Conservation (phyloP, 2,888 invertebrate species). For the Marasmarcha lunaedactyla region DNA sequence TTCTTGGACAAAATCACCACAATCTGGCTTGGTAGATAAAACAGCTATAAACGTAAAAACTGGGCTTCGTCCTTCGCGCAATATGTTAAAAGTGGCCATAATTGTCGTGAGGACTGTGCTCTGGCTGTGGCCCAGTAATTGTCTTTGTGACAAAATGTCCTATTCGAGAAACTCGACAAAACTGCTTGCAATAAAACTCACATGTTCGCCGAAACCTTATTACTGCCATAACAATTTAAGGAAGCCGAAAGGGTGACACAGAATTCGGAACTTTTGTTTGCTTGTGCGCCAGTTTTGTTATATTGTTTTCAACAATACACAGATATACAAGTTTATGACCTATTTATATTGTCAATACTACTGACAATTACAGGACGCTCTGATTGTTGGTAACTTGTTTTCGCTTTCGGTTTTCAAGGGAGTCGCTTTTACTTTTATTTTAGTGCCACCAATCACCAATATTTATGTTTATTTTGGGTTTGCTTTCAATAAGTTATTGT, state of each 20-base stretch:
- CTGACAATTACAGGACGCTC: conserved; percentile 10
- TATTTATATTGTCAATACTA: conserved; percentile 26
- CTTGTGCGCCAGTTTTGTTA: conserved; percentile 41
- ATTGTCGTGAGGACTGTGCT: conserved; percentile 28
- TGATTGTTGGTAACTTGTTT: conserved; percentile 33
- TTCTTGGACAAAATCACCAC: not conserved
- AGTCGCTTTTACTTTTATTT: conserved; percentile 43
- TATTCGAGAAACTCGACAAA: conserved; percentile 49
- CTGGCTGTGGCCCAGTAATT: conserved; percentile 37
- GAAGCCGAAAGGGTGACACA: conserved; percentile 62
- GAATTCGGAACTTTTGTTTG: conserved; percentile 56
- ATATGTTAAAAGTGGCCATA: conserved; percentile 36
- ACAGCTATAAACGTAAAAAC: conserved; percentile 3
- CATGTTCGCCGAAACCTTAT: conserved; percentile 58
- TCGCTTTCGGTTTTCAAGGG: conserved; percentile 35
- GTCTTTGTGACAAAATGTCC: conserved; percentile 48
- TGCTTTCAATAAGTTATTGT: not conserved
- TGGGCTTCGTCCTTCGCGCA: conserved; percentile 20
- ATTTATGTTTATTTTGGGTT: not conserved
- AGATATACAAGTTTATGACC: conserved; percentile 51
- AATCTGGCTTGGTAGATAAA: not conserved
- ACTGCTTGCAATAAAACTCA: conserved; percentile 61
- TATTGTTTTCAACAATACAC: conserved; percentile 68
- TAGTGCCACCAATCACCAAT: conserved; percentile 5
- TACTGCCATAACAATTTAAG: conserved; percentile 66